Evolutionary conservation across 2,113 vertebrate genomes (phyloP), one percentile per base, ranked within the genome.

Genomic region (Sprattus sprattus): DNA sequence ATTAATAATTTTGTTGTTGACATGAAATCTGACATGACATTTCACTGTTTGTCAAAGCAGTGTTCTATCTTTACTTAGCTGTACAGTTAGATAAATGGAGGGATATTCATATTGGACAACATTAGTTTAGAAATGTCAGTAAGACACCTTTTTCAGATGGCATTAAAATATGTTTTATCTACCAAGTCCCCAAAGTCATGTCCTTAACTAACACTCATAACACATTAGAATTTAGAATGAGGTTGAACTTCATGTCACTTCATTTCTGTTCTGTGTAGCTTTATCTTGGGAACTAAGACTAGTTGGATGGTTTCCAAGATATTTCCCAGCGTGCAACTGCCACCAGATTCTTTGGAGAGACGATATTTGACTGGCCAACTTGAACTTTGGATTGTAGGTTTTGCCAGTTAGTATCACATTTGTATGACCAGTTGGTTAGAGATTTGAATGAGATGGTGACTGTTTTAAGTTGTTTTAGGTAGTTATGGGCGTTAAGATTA

Each of bases 321-420:
- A 28, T 28, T 71, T 71, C 64, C 64, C 64, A 71, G 64, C 32
- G 25, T 71, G 8, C 64, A 71, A 28, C 25, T 28, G n/a, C n/a
- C 64, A 71, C n/a, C 25, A 11, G n/a, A n/a, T n/a, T 64, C 57
- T 64, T 25, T 32, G 64, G n/a, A 71, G 64, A 28, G 64, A 71
- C 11, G 64, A 54, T 54, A 54, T 13, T 32, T 71, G 28, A 71
- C 64, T 32, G 25, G 64, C 64, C 64, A 32, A 25, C 64, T 25
- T 71, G 64, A 71, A 71, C 64, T 71, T 71, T 71, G 64, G 64
- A 71, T 71, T 71, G 64, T 71, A 71, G 64, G 64, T 28, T 71
- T 71, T 71, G 28, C n/a, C 28, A 71, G 6, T 28, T 71, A 32
- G 28, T 64, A 25, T n/a, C 7, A 64, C 64, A 32, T 71, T 54